Conservation (phyloP, 1,140 invertebrate species). For the Anadara kagoshimensis region DNA sequence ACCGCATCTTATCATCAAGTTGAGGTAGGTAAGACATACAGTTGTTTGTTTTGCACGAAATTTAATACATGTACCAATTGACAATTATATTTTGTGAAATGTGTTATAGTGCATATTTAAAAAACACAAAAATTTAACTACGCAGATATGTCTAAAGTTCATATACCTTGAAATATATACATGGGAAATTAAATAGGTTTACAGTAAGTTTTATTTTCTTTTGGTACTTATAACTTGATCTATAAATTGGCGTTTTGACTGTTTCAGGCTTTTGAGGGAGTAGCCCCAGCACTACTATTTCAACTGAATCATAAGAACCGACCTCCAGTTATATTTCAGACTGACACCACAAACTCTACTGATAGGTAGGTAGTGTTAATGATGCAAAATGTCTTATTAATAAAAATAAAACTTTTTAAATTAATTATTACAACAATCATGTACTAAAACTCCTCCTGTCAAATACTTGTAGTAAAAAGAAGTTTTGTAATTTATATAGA, state of each 20-base stretch:
- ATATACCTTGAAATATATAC: neutral
- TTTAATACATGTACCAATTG: no score
- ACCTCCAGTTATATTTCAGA: slow-evolving; percentile 22
- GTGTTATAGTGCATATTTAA: no score
- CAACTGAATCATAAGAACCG: slow-evolving; percentile 25
- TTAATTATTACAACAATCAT: neutral
- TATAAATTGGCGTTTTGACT: neutral
- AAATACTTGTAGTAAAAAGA: neutral
- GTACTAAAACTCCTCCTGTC: neutral
- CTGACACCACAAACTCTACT: slow-evolving; percentile 13
- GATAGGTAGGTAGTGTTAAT: slow-evolving; percentile 6
- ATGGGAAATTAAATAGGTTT: neutral
- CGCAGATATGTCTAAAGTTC: neutral
- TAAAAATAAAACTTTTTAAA: neutral
- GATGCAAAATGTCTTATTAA: neutral
- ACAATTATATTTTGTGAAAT: no score
- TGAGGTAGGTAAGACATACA: no score
- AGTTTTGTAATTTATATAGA: neutral
- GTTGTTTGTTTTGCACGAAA: no score
- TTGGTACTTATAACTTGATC: neutral
- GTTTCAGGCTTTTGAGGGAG: slow-evolving; percentile 22
- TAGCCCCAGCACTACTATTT: slow-evolving; percentile 13
- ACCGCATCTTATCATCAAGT: neutral
- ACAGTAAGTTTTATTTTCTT: neutral
- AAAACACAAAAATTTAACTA: no score